These are phyloP conservation scores for Trichomalopsis sarcophagae DNA, from an alignment of 1,140 invertebrate genomes.

Conservation along the genomic window DNA sequence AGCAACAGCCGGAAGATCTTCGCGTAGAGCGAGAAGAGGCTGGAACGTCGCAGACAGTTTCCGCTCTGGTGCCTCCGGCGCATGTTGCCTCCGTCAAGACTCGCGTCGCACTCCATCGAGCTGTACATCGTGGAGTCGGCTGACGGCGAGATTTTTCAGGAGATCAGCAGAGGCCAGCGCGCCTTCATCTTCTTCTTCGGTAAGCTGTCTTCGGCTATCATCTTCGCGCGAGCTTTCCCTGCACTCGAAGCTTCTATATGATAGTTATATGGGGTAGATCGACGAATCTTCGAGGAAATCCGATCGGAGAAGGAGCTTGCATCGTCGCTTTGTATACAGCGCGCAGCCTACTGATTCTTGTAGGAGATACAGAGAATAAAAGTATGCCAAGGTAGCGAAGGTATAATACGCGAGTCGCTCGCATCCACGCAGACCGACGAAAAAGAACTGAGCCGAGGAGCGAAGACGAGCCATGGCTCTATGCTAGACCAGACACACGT, in stretches of 20 bases:
- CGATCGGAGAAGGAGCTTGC: too few relatives aligned
- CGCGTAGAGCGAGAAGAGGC: conserved; percentile 63
- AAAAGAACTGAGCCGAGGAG: not conserved
- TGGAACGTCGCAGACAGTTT: conserved; percentile 50
- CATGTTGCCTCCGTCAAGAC: not conserved
- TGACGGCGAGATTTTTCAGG: not conserved
- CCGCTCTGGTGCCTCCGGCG: not conserved
- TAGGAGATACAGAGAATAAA: too few relatives aligned
- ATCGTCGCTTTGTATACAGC: too few relatives aligned
- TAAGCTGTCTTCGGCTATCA: not conserved
- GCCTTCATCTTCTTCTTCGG: not conserved
- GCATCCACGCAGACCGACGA: not conserved
- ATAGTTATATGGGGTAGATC: too few relatives aligned
- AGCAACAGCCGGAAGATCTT: conserved; percentile 65
- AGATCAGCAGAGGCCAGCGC: not conserved
- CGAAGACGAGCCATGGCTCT: not conserved
- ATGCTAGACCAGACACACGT: not conserved
- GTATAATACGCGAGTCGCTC: not conserved
- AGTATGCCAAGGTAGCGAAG: not conserved
- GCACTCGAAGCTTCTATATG: too few relatives aligned
- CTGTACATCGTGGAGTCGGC: not conserved
- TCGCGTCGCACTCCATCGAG: not conserved
- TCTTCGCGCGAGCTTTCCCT: not conserved
- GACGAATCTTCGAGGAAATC: too few relatives aligned
- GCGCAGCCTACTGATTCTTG: too few relatives aligned